Evolutionary conservation across 1,140 invertebrate species (phyloP), one percentile per base, ranked within the genome.

Genomic region (Trichonephila clavata): DNA sequence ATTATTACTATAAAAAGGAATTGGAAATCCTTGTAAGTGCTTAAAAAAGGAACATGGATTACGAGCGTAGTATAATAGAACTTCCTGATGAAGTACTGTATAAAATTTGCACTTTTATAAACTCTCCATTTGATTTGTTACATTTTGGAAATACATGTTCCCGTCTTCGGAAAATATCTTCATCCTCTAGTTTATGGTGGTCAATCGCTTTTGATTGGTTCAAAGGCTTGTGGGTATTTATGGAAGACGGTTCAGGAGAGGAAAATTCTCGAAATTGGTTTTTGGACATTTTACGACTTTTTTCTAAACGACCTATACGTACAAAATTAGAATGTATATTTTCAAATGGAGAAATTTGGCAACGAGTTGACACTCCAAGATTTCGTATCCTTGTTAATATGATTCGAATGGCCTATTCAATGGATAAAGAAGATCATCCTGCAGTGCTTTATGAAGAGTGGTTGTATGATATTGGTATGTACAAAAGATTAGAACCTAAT

Each of bases 401-500:
- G 61, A 77, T 94, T 6, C 68, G 50, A 2, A 39, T 65, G n/a
- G 60, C 71, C 4, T 94, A 94, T 68, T 57, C 39, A 32, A 77
- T 21, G 43, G 84, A 88, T 8, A 83, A 92, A 68, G 39, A 84
- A 18, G 81, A 89, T 20, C 68, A 92, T 32, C 94, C 94, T 18
- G 86, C 90, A 43, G 77, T 94, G 1, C 32, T 94, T 13, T 92
- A 65, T 57, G 80, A 90, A 59, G 59, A 86, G 13, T 94, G 90
- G 90, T 24, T 94, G 5, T 94, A 92, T 43, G 94, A 94, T 71
- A 88, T 94, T n/a, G 94, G 94, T 39, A 0, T 94, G 10, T 94
- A 83, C 61, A 39, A 39, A 39, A 63, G 94, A 39, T 60, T 59
- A 21, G 63, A 68, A 71, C 39, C 86, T n/a, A 18, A 5, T 2